Evolutionary conservation across 2,113 vertebrate genomes (phyloP).

Genomic region (Lipotes vexillifer): DNA sequence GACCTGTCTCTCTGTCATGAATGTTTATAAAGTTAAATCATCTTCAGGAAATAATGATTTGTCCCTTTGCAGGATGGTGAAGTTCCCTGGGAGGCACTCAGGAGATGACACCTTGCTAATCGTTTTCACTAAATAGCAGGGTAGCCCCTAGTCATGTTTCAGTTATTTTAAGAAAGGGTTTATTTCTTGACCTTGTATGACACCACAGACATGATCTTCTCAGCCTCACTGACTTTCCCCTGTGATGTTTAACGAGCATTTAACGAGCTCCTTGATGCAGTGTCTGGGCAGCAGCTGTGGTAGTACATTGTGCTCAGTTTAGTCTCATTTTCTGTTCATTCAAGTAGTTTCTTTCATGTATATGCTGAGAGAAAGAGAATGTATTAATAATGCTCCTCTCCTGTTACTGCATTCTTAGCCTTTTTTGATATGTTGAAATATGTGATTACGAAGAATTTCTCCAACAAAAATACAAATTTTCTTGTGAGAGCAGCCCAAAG

Average conservation of each 20-base stretch:
- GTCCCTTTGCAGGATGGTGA: background rate
- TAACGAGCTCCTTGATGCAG: fast-evolving
- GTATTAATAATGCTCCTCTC: background rate
- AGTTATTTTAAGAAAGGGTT: background rate
- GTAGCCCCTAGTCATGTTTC: background rate
- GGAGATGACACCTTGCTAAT: background rate
- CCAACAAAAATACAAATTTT: background rate
- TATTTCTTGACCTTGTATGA: background rate
- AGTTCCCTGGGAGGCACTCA: background rate
- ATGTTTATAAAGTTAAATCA: background rate
- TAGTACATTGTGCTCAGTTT: background rate
- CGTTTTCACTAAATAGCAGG: no score
- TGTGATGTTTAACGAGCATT: background rate
- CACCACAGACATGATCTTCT: fast-evolving
- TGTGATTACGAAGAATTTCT: background rate
- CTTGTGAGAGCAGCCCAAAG: background rate
- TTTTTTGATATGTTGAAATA: background rate
- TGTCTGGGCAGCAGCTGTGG: background rate
- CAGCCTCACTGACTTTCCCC: background rate
- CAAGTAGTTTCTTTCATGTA: background rate
- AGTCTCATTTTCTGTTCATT: background rate
- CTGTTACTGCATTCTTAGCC: background rate
- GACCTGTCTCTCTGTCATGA: background rate
- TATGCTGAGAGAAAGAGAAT: background rate
- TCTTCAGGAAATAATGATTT: background rate